These are phyloP conservation scores for Troides oblongomaculatus DNA, from an alignment of 2,888 invertebrate genomes.

Conservation along the genomic window DNA sequence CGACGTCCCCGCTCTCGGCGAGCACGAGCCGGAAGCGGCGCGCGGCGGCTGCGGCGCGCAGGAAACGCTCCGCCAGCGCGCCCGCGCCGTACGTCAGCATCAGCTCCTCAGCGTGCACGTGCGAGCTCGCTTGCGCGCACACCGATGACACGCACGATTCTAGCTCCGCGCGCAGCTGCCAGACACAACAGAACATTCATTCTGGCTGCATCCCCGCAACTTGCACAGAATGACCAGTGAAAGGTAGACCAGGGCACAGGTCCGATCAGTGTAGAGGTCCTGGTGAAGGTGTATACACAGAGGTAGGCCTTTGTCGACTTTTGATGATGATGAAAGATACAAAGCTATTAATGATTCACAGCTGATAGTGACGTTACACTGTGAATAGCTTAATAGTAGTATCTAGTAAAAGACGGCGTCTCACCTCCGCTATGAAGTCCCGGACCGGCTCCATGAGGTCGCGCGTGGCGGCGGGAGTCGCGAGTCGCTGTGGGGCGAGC, in stretches of 20 bases:
- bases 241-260: no score
- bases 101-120: slow-evolving; percentile 94
- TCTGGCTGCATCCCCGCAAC: no score
- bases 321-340: no score
- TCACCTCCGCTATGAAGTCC: slow-evolving; percentile 62
- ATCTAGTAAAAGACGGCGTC: no score
- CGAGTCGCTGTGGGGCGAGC: slow-evolving; percentile 51
- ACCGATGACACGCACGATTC: slow-evolving; percentile 86
- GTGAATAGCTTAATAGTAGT: no score
- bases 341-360: no score
- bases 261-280: no score
- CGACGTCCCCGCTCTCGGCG: slow-evolving; percentile 84
- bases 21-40: slow-evolving; percentile 91
- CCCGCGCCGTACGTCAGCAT: slow-evolving; percentile 91
- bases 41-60: slow-evolving; percentile 90
- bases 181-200: background rate
- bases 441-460: slow-evolving; percentile 57
- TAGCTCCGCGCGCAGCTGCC: slow-evolving; percentile 59
- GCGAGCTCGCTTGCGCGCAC: slow-evolving; percentile 90
- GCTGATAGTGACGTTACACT: no score
- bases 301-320: no score
- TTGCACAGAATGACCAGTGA: no score
- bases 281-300: no score
- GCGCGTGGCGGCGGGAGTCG: slow-evolving; percentile 48
- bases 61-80: slow-evolving; percentile 89